Percentiles rank a stretch among this genome's conserved stretches.
Evolutionary conservation across 2,888 invertebrate species (phyloP).

Genomic region (Oscheius myriophilus): DNA sequence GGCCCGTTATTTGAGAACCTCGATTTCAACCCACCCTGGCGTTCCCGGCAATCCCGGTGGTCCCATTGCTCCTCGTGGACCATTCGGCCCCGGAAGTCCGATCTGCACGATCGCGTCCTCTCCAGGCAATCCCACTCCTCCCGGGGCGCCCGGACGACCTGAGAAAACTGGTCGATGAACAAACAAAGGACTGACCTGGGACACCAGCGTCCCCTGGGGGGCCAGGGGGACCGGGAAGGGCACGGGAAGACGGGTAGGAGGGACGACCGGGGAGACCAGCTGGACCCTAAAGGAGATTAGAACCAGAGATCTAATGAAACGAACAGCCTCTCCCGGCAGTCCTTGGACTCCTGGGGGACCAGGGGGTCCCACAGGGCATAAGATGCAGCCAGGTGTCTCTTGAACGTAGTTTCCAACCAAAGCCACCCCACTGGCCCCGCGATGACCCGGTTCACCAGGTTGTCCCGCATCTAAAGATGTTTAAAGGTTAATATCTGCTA

Average conservation of each 20-base stretch:
- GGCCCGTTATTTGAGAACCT: too few species aligned
- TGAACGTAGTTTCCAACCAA: conserved; percentile 17
- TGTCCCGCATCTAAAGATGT: too few species aligned
- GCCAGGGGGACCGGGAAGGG: neutral
- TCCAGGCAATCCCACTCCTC: conserved; percentile 16
- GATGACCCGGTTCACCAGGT: conserved; percentile 13
- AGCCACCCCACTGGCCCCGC: conserved; percentile 21
- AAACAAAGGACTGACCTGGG: conserved; percentile 10
- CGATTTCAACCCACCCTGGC: conserved; percentile 13
- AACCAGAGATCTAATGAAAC: too few species aligned
- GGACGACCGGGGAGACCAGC: neutral
- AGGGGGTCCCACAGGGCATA: conserved; percentile 24
- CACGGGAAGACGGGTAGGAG: conserved; percentile 1
- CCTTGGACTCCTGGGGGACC: conserved; percentile 21
- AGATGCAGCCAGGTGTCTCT: conserved; percentile 8
- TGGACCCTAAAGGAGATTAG: too few species aligned
- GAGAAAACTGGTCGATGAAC: neutral
- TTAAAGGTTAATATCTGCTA: neutral
- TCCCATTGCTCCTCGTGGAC: conserved; percentile 4
- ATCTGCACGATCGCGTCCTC: conserved; percentile 15
- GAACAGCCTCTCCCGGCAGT: conserved; percentile 1
- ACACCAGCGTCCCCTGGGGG: neutral
- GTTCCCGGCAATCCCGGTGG: conserved; percentile 11
- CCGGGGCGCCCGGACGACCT: conserved; percentile 12
- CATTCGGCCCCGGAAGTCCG: neutral